Conservation (phyloP, 2,888 invertebrate species). For the Ischnura elegans region DNA sequence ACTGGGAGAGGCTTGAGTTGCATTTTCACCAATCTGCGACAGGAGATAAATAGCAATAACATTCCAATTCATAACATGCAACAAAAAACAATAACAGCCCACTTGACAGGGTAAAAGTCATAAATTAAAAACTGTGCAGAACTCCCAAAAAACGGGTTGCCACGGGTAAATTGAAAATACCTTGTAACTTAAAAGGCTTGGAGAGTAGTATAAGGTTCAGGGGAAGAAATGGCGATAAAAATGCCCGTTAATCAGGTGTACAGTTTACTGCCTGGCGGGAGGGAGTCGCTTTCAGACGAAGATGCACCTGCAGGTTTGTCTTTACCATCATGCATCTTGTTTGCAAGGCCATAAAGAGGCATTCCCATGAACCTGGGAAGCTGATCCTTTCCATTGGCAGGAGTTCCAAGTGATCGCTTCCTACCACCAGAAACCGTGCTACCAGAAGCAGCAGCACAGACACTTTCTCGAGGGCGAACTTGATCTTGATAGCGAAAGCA, state of each 20-base stretch:
- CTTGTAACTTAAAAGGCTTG: neutral
- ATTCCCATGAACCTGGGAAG: conserved; percentile 88
- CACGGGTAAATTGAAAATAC: neutral
- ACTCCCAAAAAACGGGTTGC: conserved; percentile 54
- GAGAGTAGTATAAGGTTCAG: neutral
- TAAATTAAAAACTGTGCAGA: conserved; percentile 48
- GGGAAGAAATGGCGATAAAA: neutral
- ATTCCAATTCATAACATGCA: conserved; percentile 70
- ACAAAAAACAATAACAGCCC: conserved; percentile 68
- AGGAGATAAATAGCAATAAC: conserved; percentile 52
- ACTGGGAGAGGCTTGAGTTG: neutral
- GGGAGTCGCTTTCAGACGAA: neutral
- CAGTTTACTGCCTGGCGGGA: conserved; percentile 11
- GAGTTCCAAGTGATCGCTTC: neutral
- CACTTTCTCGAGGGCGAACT: conserved; percentile 73
- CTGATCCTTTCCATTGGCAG: conserved; percentile 70
- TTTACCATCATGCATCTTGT: conserved; percentile 70
- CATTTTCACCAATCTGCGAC: neutral
- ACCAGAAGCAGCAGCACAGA: neutral
- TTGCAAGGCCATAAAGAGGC: conserved; percentile 82
- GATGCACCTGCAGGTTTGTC: conserved; percentile 1
- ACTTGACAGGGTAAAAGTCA: conserved; percentile 67
- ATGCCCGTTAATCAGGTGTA: neutral
- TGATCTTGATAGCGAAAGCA: conserved; percentile 87
- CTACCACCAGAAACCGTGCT: neutral